phyloP scores from a whole-genome alignment of 1,140 invertebrate species.

The Magallana angulata region DNA sequence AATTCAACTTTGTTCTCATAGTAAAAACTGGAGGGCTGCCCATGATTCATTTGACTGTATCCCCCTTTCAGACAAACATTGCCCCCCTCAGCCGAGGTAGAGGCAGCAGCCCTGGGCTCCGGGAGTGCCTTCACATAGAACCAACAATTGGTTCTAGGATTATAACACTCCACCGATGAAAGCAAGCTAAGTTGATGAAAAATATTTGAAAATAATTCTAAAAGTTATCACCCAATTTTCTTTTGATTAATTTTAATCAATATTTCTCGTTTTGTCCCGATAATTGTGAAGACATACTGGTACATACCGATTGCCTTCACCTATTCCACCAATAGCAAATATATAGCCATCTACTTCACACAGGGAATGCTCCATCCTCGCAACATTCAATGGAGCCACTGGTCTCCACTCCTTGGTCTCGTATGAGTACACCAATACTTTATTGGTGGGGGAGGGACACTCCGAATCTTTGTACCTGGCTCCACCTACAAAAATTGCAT shows the following conservation, averaged over 20 bases:
- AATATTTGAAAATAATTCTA: too few species aligned
- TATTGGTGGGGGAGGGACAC: not conserved
- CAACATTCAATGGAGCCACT: not conserved
- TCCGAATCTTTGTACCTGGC: not conserved
- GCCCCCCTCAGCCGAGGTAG: conserved; percentile 32
- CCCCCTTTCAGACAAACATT: conserved; percentile 59
- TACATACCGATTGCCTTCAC: not conserved
- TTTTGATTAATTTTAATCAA: too few species aligned
- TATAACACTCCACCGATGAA: conserved; percentile 55
- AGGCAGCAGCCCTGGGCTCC: conserved; percentile 45
- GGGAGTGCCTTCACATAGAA: conserved; percentile 44
- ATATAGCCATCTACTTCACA: not conserved
- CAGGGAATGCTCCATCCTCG: not conserved
- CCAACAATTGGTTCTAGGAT: conserved; percentile 55
- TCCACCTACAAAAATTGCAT: not conserved
- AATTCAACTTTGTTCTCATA: conserved; percentile 47
- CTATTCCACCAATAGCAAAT: conserved; percentile 9
- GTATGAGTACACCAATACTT: not conserved
- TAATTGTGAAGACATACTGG: not conserved
- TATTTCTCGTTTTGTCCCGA: too few species aligned
- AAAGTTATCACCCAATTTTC: too few species aligned
- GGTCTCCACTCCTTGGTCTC: not conserved
- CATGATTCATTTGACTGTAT: conserved; percentile 46
- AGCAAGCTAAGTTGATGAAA: not conserved
- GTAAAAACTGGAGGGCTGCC: conserved; percentile 26